Conservation (phyloP, 2,888 invertebrate genomes). For the Mechanitis messenoides region DNA sequence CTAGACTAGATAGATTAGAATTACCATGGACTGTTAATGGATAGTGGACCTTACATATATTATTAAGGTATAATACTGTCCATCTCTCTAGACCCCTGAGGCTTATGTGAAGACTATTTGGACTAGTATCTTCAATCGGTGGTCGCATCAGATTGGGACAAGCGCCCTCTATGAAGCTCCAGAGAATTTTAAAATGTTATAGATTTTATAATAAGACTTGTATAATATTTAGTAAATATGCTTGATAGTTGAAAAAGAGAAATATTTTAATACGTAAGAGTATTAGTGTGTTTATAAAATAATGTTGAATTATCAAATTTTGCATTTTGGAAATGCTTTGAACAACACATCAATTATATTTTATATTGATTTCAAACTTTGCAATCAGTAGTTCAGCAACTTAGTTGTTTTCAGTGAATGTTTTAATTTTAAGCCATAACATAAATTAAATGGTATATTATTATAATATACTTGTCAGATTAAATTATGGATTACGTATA, state of each 20-base stretch:
- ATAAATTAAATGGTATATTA: conserved; percentile 56
- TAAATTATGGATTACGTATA: conserved; percentile 68
- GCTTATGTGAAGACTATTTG: not conserved
- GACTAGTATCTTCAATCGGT: conserved; percentile 18
- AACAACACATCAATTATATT: conserved; percentile 34
- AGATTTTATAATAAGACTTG: conserved; percentile 68
- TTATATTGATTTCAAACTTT: conserved; percentile 31
- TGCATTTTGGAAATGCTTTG: conserved; percentile 36
- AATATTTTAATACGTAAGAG: conserved; percentile 69
- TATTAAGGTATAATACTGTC: not conserved
- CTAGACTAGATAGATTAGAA: conserved; percentile 14
- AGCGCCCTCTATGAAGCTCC: conserved; percentile 45
- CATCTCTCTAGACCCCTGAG: not conserved
- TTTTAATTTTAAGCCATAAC: conserved; percentile 57
- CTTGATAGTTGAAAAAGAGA: conserved; percentile 51
- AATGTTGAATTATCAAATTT: conserved; percentile 24
- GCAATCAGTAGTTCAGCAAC: conserved; percentile 46
- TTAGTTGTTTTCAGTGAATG: conserved; percentile 59
- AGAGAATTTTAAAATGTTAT: conserved; percentile 64
- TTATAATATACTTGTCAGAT: conserved; percentile 61
- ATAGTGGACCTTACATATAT: not conserved
- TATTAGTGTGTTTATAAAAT: conserved; percentile 44
- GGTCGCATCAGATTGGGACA: conserved; percentile 50
- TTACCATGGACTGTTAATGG: not conserved
- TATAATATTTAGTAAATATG: conserved; percentile 59